Conservation (phyloP, 2,888 invertebrate genomes). For the Meandrusa payeni region DNA sequence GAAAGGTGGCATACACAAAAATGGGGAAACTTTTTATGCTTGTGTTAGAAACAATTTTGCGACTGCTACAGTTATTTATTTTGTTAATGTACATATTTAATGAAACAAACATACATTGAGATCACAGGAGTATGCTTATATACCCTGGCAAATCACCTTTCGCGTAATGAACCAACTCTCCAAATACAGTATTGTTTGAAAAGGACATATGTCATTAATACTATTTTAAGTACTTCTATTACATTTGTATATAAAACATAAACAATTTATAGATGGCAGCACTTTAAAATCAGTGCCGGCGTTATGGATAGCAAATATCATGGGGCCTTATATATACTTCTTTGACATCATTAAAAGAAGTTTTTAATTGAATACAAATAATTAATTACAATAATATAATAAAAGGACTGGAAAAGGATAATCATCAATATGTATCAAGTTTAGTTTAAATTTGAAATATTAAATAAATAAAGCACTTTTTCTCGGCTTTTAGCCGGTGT, state of each 20-base stretch:
- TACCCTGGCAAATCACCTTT: slow-evolving; percentile 68
- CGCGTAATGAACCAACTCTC: slow-evolving; percentile 48
- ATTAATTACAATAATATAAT: no score
- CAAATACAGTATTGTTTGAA: slow-evolving; percentile 23
- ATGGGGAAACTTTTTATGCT: slow-evolving; percentile 4
- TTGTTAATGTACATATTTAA: slow-evolving; percentile 37
- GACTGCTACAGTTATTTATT: slow-evolving; percentile 34
- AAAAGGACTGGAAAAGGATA: no score
- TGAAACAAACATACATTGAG: slow-evolving; percentile 74
- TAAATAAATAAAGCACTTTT: no score
- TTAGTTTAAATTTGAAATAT: no score
- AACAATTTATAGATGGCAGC: slow-evolving; percentile 7
- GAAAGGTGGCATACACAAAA: slow-evolving; percentile 16
- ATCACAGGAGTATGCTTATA: slow-evolving; percentile 71
- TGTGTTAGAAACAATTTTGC: slow-evolving; percentile 30
- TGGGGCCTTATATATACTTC: no score
- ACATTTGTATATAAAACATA: background rate
- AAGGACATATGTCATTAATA: slow-evolving; percentile 7
- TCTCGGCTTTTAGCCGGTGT: no score
- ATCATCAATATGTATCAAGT: no score
- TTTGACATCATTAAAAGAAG: no score
- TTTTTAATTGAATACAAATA: no score
- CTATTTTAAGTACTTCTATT: slow-evolving; percentile 17
- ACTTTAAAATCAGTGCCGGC: background rate
- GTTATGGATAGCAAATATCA: no score